Conservation (phyloP, 1,140 invertebrate species). For the Cyclargus thomasi region DNA sequence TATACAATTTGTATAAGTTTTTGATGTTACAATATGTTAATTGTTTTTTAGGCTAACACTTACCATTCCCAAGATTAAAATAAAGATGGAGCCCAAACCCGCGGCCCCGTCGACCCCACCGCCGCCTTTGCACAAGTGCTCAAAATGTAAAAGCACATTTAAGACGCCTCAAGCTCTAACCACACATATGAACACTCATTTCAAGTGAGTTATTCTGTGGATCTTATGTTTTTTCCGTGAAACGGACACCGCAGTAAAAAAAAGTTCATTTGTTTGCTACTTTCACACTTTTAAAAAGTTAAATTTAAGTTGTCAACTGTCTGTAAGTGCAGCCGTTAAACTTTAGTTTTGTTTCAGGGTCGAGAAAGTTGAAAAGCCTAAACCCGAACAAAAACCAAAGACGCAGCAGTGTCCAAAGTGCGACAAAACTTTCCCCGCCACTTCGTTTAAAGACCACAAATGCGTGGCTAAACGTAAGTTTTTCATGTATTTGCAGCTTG, state of each 20-base stretch:
- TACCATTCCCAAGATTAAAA: slow-evolving; percentile 1
- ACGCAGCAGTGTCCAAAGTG: background rate
- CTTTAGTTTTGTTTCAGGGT: background rate
- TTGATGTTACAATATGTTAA: no score
- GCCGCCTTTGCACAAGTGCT: slow-evolving; percentile 6
- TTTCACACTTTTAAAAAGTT: no score
- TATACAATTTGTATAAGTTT: no score
- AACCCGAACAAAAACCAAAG: slow-evolving; percentile 17
- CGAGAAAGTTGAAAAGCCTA: slow-evolving; percentile 6
- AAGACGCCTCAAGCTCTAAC: slow-evolving; percentile 33
- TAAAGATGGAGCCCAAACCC: background rate
- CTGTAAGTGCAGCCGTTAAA: background rate
- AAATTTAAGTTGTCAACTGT: no score
- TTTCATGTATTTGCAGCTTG: background rate
- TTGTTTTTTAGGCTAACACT: slow-evolving; percentile 21
- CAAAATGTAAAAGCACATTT: slow-evolving; percentile 31
- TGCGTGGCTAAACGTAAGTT: background rate
- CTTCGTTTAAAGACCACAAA: background rate
- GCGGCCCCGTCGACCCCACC: background rate
- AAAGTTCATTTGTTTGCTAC: background rate
- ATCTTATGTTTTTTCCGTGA: no score
- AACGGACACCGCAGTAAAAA: no score
- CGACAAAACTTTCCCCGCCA: background rate
- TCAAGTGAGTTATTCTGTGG: slow-evolving; percentile 11
- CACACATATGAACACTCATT: slow-evolving; percentile 27